Evolutionary conservation across 2,888 invertebrate genomes (phyloP), one percentile per base, ranked within the genome.

Genomic region (Pyralis farinalis): DNA sequence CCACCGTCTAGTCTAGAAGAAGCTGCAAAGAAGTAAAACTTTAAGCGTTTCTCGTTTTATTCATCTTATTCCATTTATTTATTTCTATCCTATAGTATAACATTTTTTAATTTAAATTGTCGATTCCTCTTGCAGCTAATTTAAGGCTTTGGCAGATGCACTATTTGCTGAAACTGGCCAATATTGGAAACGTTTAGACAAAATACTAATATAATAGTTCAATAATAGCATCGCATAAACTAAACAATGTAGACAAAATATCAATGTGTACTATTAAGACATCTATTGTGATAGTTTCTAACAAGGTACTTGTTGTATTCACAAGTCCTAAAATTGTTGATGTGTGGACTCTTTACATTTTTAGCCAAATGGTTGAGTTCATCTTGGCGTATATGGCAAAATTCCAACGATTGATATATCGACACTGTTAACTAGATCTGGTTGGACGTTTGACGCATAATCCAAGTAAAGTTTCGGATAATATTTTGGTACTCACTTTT

Each of bases 401-500:
- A 16, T 16, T 16, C 16, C 16, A 16, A 16, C 16, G 2, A 3
- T 16, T 16, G 46, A 44, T 33, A 40, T 50, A 37, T 40, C 31
- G 40, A 40, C 29, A 29, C 5, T 1, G 5, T 5, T 5, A 5
- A 29, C 8, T 29, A 9, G 5, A 10, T 29, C 10, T 42, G 10
- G 34, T 27, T 33, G 47, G 52, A 50, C 38, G 42, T 57, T 58
- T 46, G 49, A 55, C 49, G 51, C 59, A 53, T 44, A 34, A 35
- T 34, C 43, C 40, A 51, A 55, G 40, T 49, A 48, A 53, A 58
- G 48, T 70, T 68, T 75, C 66, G 71, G 67, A 78, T 79, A 74
- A 71, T 84, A 82, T 85, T 84, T 86, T 85, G 83, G 83, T 85
- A 85, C 78, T 77, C 70, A 71, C 51, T 83, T 85, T 85, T 86